Percentiles rank a stretch among this genome's conserved stretches.
Conservation (phyloP, 2,113 vertebrate genomes). For the Emydocephalus ijimae region DNA sequence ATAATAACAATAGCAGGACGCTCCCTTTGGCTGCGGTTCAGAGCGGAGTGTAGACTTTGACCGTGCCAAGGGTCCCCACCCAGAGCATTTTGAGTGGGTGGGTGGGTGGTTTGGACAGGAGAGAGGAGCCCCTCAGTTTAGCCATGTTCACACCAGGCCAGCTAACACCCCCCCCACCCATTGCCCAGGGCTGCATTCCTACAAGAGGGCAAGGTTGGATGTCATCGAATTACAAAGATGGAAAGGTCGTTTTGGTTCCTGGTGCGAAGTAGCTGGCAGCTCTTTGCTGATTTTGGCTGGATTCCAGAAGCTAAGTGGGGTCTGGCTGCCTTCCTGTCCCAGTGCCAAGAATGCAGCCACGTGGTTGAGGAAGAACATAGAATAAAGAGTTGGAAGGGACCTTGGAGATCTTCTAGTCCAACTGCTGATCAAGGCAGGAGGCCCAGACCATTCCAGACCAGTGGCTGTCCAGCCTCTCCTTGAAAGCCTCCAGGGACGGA, state of each 20-base stretch:
- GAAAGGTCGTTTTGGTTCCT: background rate
- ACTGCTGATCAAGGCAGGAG: too few relatives aligned
- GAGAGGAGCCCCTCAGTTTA: background rate
- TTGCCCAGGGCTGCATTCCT: background rate
- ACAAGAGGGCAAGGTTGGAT: background rate
- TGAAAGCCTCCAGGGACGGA: too few relatives aligned
- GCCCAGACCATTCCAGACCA: too few relatives aligned
- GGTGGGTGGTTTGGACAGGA: background rate
- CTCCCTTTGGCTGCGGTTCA: background rate
- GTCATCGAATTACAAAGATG: background rate
- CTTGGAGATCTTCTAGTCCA: too few relatives aligned
- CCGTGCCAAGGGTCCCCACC: background rate
- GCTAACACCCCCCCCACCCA: background rate
- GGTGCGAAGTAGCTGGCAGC: background rate
- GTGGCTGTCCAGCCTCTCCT: too few relatives aligned
- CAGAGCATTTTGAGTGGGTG: background rate
- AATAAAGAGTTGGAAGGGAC: too few relatives aligned
- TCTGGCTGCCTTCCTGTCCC: background rate
- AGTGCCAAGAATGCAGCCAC: background rate
- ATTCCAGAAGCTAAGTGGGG: background rate
- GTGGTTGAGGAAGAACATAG: background rate
- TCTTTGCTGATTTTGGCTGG: background rate
- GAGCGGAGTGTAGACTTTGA: background rate
- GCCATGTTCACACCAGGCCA: background rate
- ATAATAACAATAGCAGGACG: background rate